Percentiles rank a stretch among this genome's conserved stretches.
phyloP scores from a whole-genome alignment of 64 coral and sea anemone species.

The Pocillopora verrucosa region DNA sequence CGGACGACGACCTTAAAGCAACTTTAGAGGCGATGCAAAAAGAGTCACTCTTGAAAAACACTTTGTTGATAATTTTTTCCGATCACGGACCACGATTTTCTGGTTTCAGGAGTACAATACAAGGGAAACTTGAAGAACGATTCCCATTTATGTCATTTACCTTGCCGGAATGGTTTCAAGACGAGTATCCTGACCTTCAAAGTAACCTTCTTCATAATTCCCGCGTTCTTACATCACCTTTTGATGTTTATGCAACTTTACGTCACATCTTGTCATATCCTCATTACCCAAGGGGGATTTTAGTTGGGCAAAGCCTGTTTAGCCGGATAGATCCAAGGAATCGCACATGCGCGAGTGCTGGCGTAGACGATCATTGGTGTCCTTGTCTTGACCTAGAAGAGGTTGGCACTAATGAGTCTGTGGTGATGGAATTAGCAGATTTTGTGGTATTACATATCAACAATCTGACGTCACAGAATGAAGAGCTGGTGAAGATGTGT shows the following conservation, averaged over 20 bases:
- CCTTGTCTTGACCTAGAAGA: slow-evolving; percentile 43
- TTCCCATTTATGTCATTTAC: slow-evolving; percentile 68
- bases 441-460: slow-evolving; percentile 47
- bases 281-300: slow-evolving; percentile 7
- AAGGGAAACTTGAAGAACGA: slow-evolving; percentile 74
- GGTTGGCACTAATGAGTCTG: not conserved
- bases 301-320: slow-evolving; percentile 61
- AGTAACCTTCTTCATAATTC: slow-evolving; percentile 39
- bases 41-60: slow-evolving; percentile 26
- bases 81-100: slow-evolving; percentile 63
- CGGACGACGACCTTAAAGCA: slow-evolving; percentile 27
- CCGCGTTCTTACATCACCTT: slow-evolving; percentile 53
- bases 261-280: slow-evolving; percentile 64
- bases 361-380: slow-evolving; percentile 74
- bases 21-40: slow-evolving; percentile 24
- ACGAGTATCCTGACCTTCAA: slow-evolving; percentile 38
- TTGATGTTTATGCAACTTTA: slow-evolving; percentile 72
- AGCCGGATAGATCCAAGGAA: slow-evolving; percentile 23
- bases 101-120: slow-evolving; percentile 26
- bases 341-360: slow-evolving; percentile 47
- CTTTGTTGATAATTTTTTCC: slow-evolving; percentile 60
- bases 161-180: slow-evolving; percentile 55
- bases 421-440: not conserved
- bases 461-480: not conserved
- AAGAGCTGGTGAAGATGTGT: slow-evolving; percentile 5